These are phyloP conservation scores for Protaetia brevitarsis DNA, from an alignment of 1,140 invertebrate species.

Conservation along the genomic window DNA sequence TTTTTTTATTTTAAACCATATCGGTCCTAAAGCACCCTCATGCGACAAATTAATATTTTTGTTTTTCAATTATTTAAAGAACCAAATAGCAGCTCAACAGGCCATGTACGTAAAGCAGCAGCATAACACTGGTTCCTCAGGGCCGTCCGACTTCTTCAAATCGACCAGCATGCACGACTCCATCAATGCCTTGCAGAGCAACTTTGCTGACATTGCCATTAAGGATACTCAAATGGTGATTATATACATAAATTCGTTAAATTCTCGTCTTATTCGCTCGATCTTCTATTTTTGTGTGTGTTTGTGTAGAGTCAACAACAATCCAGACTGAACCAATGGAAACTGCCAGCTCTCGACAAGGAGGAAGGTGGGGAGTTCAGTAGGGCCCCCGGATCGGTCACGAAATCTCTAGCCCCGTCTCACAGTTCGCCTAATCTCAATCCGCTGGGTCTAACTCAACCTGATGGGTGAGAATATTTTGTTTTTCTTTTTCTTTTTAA, in stretches of 20 bases:
- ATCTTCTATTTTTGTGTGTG: background rate
- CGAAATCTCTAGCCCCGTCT: constrained; percentile 68
- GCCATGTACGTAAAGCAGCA: constrained; percentile 87
- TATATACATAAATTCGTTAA: constrained; percentile 22
- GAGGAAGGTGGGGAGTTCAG: constrained; percentile 78
- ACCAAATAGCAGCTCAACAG: constrained; percentile 90
- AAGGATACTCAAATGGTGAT: constrained; percentile 65
- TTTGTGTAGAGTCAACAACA: constrained; percentile 60
- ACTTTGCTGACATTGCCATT: constrained; percentile 75
- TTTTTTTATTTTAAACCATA: background rate
- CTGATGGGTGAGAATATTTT: constrained; percentile 52
- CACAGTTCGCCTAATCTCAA: constrained; percentile 68
- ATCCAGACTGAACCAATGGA: constrained; percentile 90
- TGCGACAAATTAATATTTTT: background rate
- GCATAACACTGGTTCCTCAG: constrained; percentile 51
- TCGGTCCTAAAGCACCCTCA: background rate
- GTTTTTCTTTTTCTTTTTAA: background rate
- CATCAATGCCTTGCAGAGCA: constrained; percentile 68
- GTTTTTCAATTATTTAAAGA: constrained; percentile 52
- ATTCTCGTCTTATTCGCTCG: background rate
- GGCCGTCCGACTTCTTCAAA: constrained; percentile 65
- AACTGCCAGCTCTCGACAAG: constrained; percentile 84
- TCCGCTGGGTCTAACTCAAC: constrained; percentile 59
- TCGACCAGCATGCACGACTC: constrained; percentile 65
- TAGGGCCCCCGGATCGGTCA: constrained; percentile 81